Evolutionary conservation across 2,888 invertebrate species (phyloP).

Genomic region (Meloe dianella): DNA sequence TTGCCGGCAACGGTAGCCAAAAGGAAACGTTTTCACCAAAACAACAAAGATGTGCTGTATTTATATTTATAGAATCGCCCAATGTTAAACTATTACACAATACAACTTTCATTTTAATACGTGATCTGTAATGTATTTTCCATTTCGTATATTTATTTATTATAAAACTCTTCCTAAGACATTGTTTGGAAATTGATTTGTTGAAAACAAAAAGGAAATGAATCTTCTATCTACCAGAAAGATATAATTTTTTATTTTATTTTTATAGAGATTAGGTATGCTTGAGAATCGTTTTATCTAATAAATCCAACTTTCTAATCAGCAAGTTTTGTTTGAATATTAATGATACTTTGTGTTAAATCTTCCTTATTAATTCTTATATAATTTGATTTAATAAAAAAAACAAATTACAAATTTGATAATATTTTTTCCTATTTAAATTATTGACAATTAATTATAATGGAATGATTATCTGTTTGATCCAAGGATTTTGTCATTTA

Average conservation of each 20-base stretch:
- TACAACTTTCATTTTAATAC: conserved; percentile 3
- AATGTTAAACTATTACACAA: neutral
- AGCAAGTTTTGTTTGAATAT: neutral
- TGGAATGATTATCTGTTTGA: no score
- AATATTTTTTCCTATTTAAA: no score
- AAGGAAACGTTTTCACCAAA: neutral
- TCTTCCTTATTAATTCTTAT: neutral
- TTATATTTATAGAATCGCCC: neutral
- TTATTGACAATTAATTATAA: no score
- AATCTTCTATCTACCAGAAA: neutral
- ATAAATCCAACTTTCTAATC: conserved; percentile 2
- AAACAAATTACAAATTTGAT: neutral
- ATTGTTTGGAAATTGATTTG: neutral
- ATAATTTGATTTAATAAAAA: neutral
- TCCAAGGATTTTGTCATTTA: no score
- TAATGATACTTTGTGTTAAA: neutral
- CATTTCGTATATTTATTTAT: neutral
- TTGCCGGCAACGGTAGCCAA: neutral
- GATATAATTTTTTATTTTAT: neutral
- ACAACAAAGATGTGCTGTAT: neutral
- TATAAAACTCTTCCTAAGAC: neutral
- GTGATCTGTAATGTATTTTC: neutral
- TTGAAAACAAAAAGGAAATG: neutral
- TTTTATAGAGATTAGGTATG: neutral
- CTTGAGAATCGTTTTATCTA: neutral